A percentile compares a stretch with the other conserved stretches of the same genome.
Conservation (phyloP, 2,113 vertebrate species). For the Plecturocebus donacophilus region DNA sequence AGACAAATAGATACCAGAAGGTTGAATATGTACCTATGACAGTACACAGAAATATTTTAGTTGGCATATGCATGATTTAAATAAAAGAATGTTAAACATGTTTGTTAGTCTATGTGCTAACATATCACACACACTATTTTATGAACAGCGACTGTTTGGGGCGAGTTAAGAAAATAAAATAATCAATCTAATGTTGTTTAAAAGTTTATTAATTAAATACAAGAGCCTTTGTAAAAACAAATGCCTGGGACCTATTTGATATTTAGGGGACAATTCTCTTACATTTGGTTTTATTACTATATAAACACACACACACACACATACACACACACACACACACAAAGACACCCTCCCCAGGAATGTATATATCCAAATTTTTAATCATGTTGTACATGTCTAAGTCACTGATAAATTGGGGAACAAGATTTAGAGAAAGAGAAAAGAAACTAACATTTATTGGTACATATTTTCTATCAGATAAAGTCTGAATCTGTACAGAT, state of each 20-base stretch:
- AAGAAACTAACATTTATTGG: not conserved
- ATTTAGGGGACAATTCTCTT: not conserved
- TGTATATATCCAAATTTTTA: not conserved
- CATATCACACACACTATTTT: not conserved
- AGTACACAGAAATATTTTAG: not conserved
- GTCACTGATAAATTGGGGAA: not conserved
- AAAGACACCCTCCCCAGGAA: not conserved
- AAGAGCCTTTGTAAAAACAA: not conserved
- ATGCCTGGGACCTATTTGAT: not conserved
- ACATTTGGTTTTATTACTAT: slow-evolving; percentile 3
- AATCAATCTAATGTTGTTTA: not conserved
- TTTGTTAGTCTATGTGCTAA: not conserved
- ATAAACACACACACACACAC: too few relatives aligned
- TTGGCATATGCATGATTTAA: not conserved
- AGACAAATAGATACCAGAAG: not conserved
- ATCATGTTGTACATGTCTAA: not conserved
- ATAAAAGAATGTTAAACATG: not conserved
- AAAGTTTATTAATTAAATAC: not conserved
- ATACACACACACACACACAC: too few relatives aligned
- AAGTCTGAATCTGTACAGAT: not conserved
- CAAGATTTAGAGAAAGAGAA: not conserved
- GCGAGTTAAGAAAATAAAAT: not conserved
- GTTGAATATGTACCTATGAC: not conserved
- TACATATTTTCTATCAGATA: not conserved
- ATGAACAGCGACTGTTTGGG: not conserved